Conservation (phyloP, 2,797 vertebrate species). For the Sarcoramphus papa region DNA sequence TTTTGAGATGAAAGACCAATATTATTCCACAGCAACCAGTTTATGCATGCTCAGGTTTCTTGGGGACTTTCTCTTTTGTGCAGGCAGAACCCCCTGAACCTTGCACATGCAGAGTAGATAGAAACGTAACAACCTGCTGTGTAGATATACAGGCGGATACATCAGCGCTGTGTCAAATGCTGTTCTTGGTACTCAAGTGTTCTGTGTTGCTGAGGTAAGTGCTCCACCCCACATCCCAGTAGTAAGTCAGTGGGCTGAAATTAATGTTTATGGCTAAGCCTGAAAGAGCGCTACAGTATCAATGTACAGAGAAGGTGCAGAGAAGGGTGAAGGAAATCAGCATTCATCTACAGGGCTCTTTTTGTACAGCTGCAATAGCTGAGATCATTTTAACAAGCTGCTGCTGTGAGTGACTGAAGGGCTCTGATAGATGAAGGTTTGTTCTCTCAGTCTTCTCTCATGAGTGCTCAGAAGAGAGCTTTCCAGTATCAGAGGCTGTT, state of each 20-base stretch:
- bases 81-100: not conserved
- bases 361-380: not conserved
- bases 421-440: not conserved
- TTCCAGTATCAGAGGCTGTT: not conserved
- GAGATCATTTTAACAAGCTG: not conserved
- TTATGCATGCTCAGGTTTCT: not conserved
- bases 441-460: not conserved
- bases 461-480: not conserved
- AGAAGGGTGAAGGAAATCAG: not conserved
- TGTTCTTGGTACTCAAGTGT: not conserved
- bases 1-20: not conserved
- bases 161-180: not conserved
- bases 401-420: not conserved
- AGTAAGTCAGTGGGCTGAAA: not conserved
- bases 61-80: not conserved
- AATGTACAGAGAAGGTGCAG: not conserved
- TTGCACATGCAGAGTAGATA: not conserved
- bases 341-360: not conserved
- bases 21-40: not conserved
- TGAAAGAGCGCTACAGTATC: not conserved
- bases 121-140: not conserved
- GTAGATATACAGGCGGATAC: not conserved
- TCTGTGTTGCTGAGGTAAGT: not conserved
- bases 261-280: not conserved
- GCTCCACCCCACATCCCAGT: not conserved